phyloP scores from a whole-genome alignment of 2,113 vertebrate genomes.

The Dunckerocampus dactyliophorus region DNA sequence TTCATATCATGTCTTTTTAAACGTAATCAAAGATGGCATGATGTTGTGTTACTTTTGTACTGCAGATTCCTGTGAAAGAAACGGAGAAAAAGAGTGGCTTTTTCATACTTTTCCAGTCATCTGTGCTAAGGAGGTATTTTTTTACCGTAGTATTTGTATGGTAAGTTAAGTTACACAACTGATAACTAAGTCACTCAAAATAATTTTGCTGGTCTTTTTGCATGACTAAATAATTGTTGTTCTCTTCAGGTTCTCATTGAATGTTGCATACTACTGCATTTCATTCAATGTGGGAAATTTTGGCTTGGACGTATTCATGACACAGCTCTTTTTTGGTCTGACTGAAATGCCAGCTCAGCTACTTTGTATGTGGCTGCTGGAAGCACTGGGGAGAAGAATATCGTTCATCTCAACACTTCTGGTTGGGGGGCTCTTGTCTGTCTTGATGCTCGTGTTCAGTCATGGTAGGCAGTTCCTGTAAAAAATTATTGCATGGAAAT shows the following conservation, averaged over 20 bases:
- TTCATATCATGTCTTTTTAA: too few species aligned
- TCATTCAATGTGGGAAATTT: conserved; percentile 55
- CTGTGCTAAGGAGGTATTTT: conserved; percentile 67
- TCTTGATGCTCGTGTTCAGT: conserved; percentile 53
- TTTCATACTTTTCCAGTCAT: conserved; percentile 51
- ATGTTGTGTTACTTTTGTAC: conserved; percentile 28
- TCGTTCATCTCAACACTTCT: conserved; percentile 47
- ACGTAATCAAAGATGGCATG: too few species aligned
- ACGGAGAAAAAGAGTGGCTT: conserved; percentile 46
- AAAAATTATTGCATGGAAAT: neutral
- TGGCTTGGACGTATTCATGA: conserved; percentile 50
- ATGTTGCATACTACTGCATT: conserved; percentile 59
- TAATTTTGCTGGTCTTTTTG: neutral
- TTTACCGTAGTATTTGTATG: conserved; percentile 56
- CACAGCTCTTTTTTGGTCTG: conserved; percentile 47
- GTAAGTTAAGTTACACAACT: conserved; percentile 56
- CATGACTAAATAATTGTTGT: too few species aligned
- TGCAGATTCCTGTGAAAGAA: conserved; percentile 56
- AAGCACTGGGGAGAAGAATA: conserved; percentile 59
- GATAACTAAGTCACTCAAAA: too few species aligned
- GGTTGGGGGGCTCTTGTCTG: conserved; percentile 40
- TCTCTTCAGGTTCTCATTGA: conserved; percentile 64
- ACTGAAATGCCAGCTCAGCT: conserved; percentile 60
- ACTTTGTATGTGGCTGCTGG: conserved; percentile 61
- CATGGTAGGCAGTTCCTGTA: conserved; percentile 49